Percentiles rank a stretch among this genome's conserved stretches.
phyloP scores from a whole-genome alignment of 2,888 invertebrate species.

The Agrotis exclamationis region DNA sequence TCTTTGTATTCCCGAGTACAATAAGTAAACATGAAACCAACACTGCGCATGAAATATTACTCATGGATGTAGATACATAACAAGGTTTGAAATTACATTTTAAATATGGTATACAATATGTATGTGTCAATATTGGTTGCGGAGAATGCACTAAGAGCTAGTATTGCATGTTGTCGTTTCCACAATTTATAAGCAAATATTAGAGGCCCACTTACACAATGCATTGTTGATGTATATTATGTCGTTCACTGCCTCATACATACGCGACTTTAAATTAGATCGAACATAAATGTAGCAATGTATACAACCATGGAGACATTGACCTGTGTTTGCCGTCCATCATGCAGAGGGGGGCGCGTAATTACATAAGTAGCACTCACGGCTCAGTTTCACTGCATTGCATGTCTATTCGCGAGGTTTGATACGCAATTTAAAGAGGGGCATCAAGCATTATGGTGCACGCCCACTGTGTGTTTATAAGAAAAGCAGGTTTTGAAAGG shows the following conservation, averaged over 20 bases:
- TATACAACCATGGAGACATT: conserved; percentile 4
- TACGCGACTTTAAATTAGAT: background rate
- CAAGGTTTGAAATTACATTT: conserved; percentile 19
- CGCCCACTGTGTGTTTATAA: background rate
- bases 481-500: conserved; percentile 1
- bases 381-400: conserved; percentile 20
- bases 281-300: conserved; percentile 17
- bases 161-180: conserved; percentile 12
- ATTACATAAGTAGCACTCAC: conserved; percentile 30
- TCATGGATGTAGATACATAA: conserved; percentile 8
- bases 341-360: conserved; percentile 21
- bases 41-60: background rate
- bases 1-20: background rate
- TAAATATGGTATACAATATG: background rate
- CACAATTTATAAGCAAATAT: conserved; percentile 6
- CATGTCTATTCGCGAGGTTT: conserved; percentile 19
- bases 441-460: conserved; percentile 4
- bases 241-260: conserved; percentile 3
- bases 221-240: background rate
- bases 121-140: conserved; percentile 2
- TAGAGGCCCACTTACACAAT: background rate
- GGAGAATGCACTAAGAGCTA: conserved; percentile 16
- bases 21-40: conserved; percentile 11
- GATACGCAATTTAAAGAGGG: conserved; percentile 22
- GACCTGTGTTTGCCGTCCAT: conserved; percentile 13